A percentile compares a stretch with the other conserved stretches of the same genome.
phyloP scores from a whole-genome alignment of 2,113 vertebrate species.

The Sylvilagus bachmani region DNA sequence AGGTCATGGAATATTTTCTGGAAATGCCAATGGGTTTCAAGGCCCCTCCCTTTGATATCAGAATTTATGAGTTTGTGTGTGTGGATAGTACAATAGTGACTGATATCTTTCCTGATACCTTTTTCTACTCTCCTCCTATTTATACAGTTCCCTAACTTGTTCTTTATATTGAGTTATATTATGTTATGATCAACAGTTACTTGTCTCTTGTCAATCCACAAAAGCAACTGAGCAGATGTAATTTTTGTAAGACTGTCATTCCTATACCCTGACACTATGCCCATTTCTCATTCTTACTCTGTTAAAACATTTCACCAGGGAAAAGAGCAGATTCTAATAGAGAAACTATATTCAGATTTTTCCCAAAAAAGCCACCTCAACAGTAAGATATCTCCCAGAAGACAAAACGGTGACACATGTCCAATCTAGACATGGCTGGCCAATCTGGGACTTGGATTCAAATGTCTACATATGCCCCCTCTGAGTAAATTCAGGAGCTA shows the following conservation, averaged over 20 bases:
- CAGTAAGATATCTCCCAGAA: slow-evolving; percentile 19
- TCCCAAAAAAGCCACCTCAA: slow-evolving; percentile 32
- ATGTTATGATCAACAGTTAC: not conserved
- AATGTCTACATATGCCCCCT: not conserved
- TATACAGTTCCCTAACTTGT: not conserved
- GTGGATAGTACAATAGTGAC: not conserved
- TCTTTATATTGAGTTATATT: not conserved
- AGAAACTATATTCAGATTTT: not conserved
- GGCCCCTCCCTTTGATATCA: slow-evolving; percentile 19
- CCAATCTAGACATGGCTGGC: not conserved
- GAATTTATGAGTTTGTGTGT: slow-evolving; percentile 53
- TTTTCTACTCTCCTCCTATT: not conserved
- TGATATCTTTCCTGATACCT: not conserved
- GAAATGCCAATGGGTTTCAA: slow-evolving; percentile 73
- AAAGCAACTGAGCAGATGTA: slow-evolving; percentile 25
- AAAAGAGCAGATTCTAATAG: not conserved
- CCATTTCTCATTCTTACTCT: not conserved
- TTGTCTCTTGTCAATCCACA: slow-evolving; percentile 36
- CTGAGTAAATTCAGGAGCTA: not conserved
- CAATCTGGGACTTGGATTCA: not conserved
- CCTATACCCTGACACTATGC: too few species aligned
- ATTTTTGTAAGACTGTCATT: not conserved
- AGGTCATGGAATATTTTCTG: slow-evolving; percentile 71
- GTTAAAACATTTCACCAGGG: slow-evolving; percentile 33
- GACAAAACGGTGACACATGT: not conserved